Base-by-base conservation (phyloP, 2,113 vertebrate species). In the Chamaetylas fuelleborni region DNA sequence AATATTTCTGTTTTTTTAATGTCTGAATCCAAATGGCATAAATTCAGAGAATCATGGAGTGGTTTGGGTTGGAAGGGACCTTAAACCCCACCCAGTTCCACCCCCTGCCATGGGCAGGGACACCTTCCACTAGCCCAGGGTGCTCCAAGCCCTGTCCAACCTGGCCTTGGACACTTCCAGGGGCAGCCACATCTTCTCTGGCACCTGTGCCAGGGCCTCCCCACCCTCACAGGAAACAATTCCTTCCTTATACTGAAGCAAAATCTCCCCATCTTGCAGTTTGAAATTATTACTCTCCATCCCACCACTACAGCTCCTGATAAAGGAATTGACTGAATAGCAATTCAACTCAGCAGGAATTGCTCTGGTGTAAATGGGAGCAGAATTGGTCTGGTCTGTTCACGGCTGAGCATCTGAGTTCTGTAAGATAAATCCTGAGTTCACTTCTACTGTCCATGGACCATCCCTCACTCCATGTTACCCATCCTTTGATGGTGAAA, bases 91-190 rank as follows among this genome's bases (percentile, higher is more conserved):
- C 19, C 29, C 18, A 47, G 24, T 47, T 0, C 40, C 40, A 65
- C 7, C 2, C 11, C 23, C 36, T 66, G 23, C 45, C 33, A 61
- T 16, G 25, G n/a, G 40, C 54, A 69, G 62, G 62, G 54, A 42
- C 47, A 61, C 8, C 25, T 76, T 11, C 25, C 62, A 26, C 40
- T 11, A 1, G 0, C 40, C 47, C 62, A 82, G 54, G 8, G 0
- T 54, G 62, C 40, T 23, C n/a, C 47, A 58, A 74, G 33, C 43
- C 2, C 22, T 0, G 0, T 58, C 77, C 43, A 19, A 0, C 5
- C 19, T 47, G 45, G 38, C 28, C 78, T 53, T 20, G 53, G 53
- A 18, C 45, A 89, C 7, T 38, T 10, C 19, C 61, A 74, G 53
- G 5, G 2, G 33, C 53, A 53, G n/a, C 11, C 53, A 66, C 60